Percentiles rank a stretch among this genome's conserved stretches.
phyloP scores from a whole-genome alignment of 2,797 vertebrate species.

The Ambastaia sidthimunki region DNA sequence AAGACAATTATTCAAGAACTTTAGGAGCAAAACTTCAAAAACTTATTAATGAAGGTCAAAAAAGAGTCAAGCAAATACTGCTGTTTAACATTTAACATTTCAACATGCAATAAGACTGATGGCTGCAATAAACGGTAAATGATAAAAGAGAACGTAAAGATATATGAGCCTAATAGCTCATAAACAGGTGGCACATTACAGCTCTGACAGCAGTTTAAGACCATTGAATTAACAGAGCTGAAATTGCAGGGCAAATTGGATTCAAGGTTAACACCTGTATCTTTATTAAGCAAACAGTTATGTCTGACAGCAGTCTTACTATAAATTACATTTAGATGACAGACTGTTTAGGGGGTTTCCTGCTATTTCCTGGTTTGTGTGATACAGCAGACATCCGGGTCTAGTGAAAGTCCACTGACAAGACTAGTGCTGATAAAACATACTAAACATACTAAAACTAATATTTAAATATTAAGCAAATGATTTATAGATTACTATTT shows the following conservation, averaged over 20 bases:
- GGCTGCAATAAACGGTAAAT: not conserved
- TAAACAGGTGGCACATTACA: not conserved
- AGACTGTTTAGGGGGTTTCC: slow-evolving; percentile 44
- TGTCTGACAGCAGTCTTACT: not conserved
- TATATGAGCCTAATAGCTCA: not conserved
- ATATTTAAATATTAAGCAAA: not conserved
- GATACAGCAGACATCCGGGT: not conserved
- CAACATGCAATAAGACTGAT: slow-evolving; percentile 6
- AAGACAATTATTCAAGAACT: not conserved
- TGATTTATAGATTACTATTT: too few species aligned
- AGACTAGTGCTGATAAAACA: not conserved
- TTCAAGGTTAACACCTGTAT: slow-evolving; percentile 49
- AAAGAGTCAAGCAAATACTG: not conserved
- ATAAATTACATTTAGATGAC: slow-evolving; percentile 58
- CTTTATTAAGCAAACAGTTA: slow-evolving; percentile 53
- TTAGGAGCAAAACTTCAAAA: not conserved
- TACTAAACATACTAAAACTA: not conserved
- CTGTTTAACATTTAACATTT: slow-evolving; percentile 29
- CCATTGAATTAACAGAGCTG: slow-evolving; percentile 12
- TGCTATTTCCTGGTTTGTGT: slow-evolving; percentile 20
- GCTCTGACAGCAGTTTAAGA: not conserved
- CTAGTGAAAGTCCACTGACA: not conserved
- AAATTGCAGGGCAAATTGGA: slow-evolving; percentile 8
- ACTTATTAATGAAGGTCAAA: slow-evolving; percentile 11
- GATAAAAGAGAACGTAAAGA: not conserved